phyloP scores from a whole-genome alignment of 2,113 vertebrate species.

The Telmatochromis sp. region DNA sequence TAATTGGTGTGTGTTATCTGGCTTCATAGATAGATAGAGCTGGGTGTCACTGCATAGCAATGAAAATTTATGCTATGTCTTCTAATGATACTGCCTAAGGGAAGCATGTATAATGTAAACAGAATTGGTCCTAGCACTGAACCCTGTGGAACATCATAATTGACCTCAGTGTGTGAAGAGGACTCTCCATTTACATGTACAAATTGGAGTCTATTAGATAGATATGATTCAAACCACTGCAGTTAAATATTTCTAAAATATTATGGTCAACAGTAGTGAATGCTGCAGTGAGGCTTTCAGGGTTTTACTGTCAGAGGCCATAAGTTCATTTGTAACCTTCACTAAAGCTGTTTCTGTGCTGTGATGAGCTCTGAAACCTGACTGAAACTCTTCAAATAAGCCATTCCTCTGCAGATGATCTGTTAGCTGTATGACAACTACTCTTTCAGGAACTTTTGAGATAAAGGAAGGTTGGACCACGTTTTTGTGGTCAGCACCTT shows the following conservation, averaged over 20 bases:
- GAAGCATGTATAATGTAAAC: neutral
- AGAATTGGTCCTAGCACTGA: neutral
- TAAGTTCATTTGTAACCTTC: neutral
- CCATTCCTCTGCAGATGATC: neutral
- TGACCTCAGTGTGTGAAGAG: neutral
- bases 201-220: neutral
- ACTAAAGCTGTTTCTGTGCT: neutral
- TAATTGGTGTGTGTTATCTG: neutral
- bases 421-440: neutral
- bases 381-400: neutral
- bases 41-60: neutral
- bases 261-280: neutral
- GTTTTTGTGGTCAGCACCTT: neutral
- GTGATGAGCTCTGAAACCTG: neutral
- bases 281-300: neutral
- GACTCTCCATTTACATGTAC: too few relatives aligned
- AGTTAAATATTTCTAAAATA: neutral
- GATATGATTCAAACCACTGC: neutral
- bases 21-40: neutral
- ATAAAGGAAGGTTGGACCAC: neutral
- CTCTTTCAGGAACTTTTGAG: neutral
- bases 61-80: accelerated
- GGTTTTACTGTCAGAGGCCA: neutral
- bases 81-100: neutral
- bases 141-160: accelerated